A percentile compares a stretch with the other conserved stretches of the same genome.
These are phyloP conservation scores for Pollenia angustigena DNA, from an alignment of 2,888 invertebrate species.

Conservation along the genomic window DNA sequence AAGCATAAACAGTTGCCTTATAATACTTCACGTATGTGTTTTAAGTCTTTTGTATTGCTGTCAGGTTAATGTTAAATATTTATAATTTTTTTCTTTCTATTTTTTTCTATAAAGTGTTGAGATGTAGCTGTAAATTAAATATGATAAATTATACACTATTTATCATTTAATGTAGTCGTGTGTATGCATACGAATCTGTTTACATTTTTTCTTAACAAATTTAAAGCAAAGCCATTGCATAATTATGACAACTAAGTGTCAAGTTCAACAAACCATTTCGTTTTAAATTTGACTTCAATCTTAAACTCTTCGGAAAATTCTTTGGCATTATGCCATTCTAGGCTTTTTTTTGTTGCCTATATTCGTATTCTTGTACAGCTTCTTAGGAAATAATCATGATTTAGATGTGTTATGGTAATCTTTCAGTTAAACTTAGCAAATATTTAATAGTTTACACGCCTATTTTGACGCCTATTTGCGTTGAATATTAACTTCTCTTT, in stretches of 20 bases:
- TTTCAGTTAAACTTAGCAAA: slow-evolving; percentile 70
- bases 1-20: neutral
- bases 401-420: slow-evolving; percentile 71
- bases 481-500: slow-evolving; percentile 67
- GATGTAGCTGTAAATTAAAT: slow-evolving; percentile 60
- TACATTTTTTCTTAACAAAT: slow-evolving; percentile 45
- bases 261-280: slow-evolving; percentile 75
- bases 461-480: slow-evolving; percentile 72
- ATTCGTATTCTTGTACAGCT: slow-evolving; percentile 30
- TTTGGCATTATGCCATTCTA: slow-evolving; percentile 27
- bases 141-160: slow-evolving; percentile 67
- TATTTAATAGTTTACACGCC: slow-evolving; percentile 74
- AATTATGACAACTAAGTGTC: slow-evolving; percentile 74
- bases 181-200: neutral
- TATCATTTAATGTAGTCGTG: slow-evolving; percentile 24
- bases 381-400: slow-evolving; percentile 66
- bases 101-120: slow-evolving; percentile 49
- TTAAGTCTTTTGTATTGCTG: slow-evolving; percentile 67
- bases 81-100: slow-evolving; percentile 22
- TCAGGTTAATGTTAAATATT: slow-evolving; percentile 49
- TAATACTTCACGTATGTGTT: slow-evolving; percentile 47
- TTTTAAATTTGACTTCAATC: slow-evolving; percentile 51
- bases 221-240: slow-evolving; percentile 53
- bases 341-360: slow-evolving; percentile 4
- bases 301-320: slow-evolving; percentile 41